These are phyloP conservation scores for Helarctos malayanus DNA, from an alignment of 2,797 vertebrate genomes.

Conservation along the genomic window DNA sequence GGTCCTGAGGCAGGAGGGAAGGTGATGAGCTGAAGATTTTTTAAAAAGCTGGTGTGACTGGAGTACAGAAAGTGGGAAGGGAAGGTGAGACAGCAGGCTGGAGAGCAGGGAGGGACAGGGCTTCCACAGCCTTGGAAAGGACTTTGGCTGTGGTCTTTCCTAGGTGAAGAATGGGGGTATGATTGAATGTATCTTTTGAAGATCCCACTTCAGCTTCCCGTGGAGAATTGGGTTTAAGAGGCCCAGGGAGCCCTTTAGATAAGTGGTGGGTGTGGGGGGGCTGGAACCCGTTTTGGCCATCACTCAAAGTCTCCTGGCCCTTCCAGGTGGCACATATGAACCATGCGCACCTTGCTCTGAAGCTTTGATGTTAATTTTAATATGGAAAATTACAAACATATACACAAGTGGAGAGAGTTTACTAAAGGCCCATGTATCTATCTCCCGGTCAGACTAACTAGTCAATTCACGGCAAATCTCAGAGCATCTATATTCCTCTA, in stretches of 20 bases:
- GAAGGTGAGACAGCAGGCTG: rapidly evolving
- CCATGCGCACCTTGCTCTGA: neutral
- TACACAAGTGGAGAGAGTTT: neutral
- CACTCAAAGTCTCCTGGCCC: neutral
- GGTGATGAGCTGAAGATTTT: neutral
- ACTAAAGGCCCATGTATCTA: no score
- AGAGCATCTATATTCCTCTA: neutral
- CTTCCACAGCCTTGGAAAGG: neutral
- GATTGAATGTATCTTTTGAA: neutral
- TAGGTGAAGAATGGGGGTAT: neutral
- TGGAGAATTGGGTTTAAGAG: neutral
- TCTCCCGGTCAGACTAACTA: neutral
- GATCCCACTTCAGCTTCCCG: neutral
- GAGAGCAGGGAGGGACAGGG: neutral
- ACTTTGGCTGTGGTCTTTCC: neutral
- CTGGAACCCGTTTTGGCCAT: neutral
- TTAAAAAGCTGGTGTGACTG: neutral
- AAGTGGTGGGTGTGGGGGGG: neutral
- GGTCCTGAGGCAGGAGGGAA: neutral
- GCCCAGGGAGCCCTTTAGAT: neutral
- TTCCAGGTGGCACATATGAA: neutral
- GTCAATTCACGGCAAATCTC: neutral
- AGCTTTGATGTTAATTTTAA: neutral
- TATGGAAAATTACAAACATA: neutral
- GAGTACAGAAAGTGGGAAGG: neutral